Evolutionary conservation across 1,140 invertebrate genomes (phyloP), one percentile per base, ranked within the genome.

Genomic region (Diorhabda sublineata): DNA sequence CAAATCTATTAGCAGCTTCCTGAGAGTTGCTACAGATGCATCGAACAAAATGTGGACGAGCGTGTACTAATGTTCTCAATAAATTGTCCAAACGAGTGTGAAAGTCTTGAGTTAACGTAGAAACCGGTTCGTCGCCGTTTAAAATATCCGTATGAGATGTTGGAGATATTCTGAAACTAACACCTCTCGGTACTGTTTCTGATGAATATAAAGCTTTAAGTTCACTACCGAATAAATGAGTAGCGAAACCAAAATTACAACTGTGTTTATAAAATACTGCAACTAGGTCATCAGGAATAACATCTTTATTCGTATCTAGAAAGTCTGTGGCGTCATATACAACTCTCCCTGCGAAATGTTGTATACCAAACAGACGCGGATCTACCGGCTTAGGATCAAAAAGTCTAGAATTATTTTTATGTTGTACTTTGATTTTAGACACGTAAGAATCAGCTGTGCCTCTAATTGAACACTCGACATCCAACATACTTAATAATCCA

Each of bases 221-320:
- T 80, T 98, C 95, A 56, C 91, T 92, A 0, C 94, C 93, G 81
- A 98, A 98, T 1, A 98, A 83, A 81, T 97, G 95, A 3, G 93
- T 95, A 0, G 93, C 95, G 81, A 98, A 98, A 6, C 95, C 95
- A 82, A 98, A 98, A 77, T 94, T 95, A 80, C 95, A 98, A 57
- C 88, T 90, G 71, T 95, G 91, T 75, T 95, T 95, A 81, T 97
- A 94, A 82, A 98, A 97, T 1, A 96, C 93, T 2, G 91, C 90
- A 0, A 98, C 91, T 66, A 97, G 82, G 79, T 97, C 95, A 80
- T 97, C 95, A 4, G 94, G 92, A 11, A 98, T 90, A 4, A 93
- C 89, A 82, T 98, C 95, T 70, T 92, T 89, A 81, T 97, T 98
- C 0, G 93, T 95, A 73, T 95, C 93, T 45, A 97, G 82, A 80